Conservation (phyloP, 2,797 vertebrate species). For the Pantherophis vulpinus region DNA sequence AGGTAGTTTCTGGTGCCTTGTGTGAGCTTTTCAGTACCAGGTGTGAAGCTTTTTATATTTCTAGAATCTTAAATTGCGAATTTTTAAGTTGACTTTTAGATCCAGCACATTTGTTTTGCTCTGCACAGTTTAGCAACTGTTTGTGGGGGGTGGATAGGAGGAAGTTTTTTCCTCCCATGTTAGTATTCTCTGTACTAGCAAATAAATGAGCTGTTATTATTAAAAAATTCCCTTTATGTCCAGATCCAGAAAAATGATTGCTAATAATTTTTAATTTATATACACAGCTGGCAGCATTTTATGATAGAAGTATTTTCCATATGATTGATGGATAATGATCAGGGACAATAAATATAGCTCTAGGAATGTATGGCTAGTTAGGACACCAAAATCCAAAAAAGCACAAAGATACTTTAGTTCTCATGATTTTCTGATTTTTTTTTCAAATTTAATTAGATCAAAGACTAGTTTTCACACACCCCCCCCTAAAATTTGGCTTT, state of each 20-base stretch:
- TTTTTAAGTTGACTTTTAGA: not conserved
- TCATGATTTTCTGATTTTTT: not conserved
- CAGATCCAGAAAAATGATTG: not conserved
- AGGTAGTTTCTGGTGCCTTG: too few species aligned
- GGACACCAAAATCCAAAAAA: not conserved
- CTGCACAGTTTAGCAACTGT: not conserved
- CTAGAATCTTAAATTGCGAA: not conserved
- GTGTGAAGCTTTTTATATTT: not conserved
- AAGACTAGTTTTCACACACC: not conserved
- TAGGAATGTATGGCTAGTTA: not conserved
- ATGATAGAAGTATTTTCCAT: not conserved
- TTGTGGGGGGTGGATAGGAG: not conserved
- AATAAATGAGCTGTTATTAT: not conserved
- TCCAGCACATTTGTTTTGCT: not conserved
- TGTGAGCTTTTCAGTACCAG: not conserved
- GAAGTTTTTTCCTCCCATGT: not conserved
- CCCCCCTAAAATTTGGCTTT: not conserved
- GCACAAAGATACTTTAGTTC: not conserved
- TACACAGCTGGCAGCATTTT: not conserved
- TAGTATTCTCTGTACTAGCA: not conserved
- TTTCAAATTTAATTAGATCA: not conserved
- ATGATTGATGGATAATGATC: not conserved
- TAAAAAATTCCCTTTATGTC: not conserved
- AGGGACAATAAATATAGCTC: not conserved
- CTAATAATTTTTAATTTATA: not conserved